Evolutionary conservation across 2,797 vertebrate genomes (phyloP).

Genomic region (Lemur catta): DNA sequence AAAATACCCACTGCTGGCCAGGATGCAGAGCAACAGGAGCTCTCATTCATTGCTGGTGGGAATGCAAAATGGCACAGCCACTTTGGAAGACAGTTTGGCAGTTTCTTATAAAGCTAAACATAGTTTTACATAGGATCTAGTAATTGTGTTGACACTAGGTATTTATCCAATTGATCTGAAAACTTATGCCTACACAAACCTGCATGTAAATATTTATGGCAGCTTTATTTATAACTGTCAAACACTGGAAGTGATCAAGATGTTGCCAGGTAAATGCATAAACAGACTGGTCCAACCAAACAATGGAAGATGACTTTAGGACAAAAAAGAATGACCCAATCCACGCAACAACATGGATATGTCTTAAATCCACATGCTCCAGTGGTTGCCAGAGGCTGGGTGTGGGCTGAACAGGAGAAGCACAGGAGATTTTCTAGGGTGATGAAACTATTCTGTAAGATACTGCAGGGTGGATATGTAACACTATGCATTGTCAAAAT

Average conservation of each 20-base stretch:
- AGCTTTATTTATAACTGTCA: not conserved
- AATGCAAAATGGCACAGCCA: not conserved
- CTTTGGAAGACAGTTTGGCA: not conserved
- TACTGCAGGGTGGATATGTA: accelerated
- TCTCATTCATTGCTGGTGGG: not conserved
- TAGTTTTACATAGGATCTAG: not conserved
- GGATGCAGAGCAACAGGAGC: accelerated
- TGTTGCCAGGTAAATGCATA: not conserved
- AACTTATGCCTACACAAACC: not conserved
- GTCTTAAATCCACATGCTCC: not conserved
- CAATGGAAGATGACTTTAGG: accelerated
- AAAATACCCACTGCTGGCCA: not conserved
- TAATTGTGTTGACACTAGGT: not conserved
- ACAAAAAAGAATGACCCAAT: not conserved
- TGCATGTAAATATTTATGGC: not conserved
- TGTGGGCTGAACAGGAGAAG: not conserved
- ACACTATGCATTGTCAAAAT: not conserved
- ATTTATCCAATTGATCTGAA: not conserved
- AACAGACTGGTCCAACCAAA: not conserved
- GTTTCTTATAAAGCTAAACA: not conserved
- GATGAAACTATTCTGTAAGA: not conserved
- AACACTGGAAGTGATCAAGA: not conserved
- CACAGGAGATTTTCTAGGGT: not conserved
- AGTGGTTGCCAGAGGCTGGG: not conserved
- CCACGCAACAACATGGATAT: accelerated